Conservation (phyloP, 1,140 invertebrate genomes). For the Planococcus citri region DNA sequence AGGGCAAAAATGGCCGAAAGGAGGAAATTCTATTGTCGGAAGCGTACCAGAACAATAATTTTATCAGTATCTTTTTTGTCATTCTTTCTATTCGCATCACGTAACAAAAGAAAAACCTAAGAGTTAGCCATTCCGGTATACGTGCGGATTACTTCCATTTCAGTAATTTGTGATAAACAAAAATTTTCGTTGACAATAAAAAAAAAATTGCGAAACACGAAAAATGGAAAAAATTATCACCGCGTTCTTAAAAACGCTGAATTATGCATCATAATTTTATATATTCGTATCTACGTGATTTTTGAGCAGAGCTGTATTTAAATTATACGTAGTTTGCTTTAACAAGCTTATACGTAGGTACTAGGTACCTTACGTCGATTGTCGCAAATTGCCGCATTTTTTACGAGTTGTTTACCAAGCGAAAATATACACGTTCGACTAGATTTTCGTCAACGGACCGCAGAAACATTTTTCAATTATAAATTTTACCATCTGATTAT, state of each 20-base stretch:
- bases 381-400: too few species aligned
- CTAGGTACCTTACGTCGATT: too few species aligned
- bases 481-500: too few species aligned
- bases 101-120: slow-evolving; percentile 10
- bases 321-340: too few species aligned
- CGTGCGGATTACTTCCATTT: slow-evolving; percentile 8
- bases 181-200: slow-evolving; percentile 11
- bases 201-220: not conserved
- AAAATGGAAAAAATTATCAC: not conserved
- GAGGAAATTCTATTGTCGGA: not conserved
- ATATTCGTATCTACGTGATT: not conserved
- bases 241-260: not conserved
- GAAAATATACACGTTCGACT: too few species aligned
- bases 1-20: not conserved
- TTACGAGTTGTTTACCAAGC: too few species aligned
- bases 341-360: too few species aligned
- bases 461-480: too few species aligned
- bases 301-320: too few species aligned
- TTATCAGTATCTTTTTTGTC: slow-evolving; percentile 9
- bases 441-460: too few species aligned
- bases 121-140: slow-evolving; percentile 9
- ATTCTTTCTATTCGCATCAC: not conserved
- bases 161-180: slow-evolving; percentile 15
- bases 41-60: not conserved
- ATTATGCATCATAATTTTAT: not conserved